These are phyloP conservation scores for Trissonchulus sp. DNA, from an alignment of 2,888 invertebrate genomes.

Conservation along the genomic window DNA sequence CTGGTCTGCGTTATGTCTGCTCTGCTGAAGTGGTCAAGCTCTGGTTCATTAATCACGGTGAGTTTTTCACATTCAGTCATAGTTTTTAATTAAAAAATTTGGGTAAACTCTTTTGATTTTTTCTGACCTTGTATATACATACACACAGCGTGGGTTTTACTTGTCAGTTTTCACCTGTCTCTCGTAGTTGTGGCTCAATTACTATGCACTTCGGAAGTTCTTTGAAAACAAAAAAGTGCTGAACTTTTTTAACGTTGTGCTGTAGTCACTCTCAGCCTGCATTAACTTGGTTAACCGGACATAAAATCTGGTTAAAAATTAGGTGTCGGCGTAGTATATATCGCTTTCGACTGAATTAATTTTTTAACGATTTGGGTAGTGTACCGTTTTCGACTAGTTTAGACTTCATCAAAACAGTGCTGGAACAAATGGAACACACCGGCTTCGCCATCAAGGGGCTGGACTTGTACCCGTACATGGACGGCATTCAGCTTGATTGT, in stretches of 20 bases:
- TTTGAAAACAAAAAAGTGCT: too few relatives aligned
- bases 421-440: neutral
- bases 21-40: neutral
- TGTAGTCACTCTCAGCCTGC: too few relatives aligned
- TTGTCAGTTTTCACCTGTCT: too few relatives aligned
- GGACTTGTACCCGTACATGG: neutral
- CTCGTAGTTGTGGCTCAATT: too few relatives aligned
- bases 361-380: too few relatives aligned
- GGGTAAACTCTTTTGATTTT: neutral
- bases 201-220: too few relatives aligned
- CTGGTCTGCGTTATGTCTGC: neutral
- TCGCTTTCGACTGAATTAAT: too few relatives aligned
- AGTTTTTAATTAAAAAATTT: neutral
- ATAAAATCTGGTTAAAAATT: too few relatives aligned
- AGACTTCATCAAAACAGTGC: neutral
- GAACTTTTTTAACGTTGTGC: too few relatives aligned
- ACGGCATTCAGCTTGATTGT: neutral
- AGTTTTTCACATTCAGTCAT: neutral
- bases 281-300: too few relatives aligned
- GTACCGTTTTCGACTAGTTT: too few relatives aligned
- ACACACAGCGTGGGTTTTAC: neutral
- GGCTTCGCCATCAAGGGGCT: neutral
- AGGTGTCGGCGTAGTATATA: neutral
- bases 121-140: conserved; percentile 2
- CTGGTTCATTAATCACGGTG: neutral